These are phyloP conservation scores for Notothenia rossii DNA, from an alignment of 2,113 vertebrate genomes.

Conservation along the genomic window DNA sequence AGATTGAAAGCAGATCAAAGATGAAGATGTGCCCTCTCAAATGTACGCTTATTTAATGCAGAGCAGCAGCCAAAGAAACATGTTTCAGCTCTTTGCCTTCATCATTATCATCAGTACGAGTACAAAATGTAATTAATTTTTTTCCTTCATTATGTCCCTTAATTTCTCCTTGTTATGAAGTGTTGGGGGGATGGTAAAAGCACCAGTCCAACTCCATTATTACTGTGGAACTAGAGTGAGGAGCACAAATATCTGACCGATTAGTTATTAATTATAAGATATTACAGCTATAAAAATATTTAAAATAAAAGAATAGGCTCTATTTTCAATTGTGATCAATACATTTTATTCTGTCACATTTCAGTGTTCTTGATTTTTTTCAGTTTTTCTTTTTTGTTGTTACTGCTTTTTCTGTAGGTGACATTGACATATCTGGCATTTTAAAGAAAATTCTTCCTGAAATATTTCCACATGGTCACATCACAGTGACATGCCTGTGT, in stretches of 20 bases:
- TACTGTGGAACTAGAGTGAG: background rate
- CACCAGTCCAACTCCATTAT: background rate
- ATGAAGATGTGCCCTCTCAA: conserved; percentile 11
- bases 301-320: background rate
- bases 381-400: background rate
- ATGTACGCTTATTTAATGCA: conserved; percentile 40
- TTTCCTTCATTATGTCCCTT: background rate
- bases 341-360: background rate
- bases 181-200: background rate
- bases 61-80: conserved; percentile 35
- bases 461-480: background rate
- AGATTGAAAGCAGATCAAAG: conserved; percentile 37
- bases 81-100: conserved; percentile 31
- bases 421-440: background rate
- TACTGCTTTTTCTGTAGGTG: background rate
- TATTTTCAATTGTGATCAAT: background rate
- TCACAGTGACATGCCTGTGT: background rate
- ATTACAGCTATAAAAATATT: background rate
- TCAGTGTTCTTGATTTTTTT: background rate
- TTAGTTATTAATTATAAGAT: background rate
- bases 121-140: background rate
- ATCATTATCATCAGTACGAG: background rate
- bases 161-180: conserved; percentile 4
- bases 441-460: background rate
- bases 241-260: background rate